These are phyloP conservation scores for Aeoliscus strigatus DNA, from an alignment of 2,797 vertebrate genomes.

Conservation along the genomic window DNA sequence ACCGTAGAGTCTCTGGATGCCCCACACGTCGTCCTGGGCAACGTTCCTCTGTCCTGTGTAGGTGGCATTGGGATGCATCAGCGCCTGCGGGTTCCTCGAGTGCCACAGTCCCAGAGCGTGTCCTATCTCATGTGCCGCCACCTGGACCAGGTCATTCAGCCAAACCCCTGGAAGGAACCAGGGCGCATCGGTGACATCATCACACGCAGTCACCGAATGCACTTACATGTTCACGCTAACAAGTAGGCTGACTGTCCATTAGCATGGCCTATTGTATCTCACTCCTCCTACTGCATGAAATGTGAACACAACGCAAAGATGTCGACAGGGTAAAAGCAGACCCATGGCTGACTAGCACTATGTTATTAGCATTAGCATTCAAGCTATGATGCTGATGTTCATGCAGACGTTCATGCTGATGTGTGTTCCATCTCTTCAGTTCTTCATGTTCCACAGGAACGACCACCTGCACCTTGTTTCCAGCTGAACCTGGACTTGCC, in stretches of 20 bases:
- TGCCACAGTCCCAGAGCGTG: slow-evolving; percentile 84
- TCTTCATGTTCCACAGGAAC: too few species aligned
- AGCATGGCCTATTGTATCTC: too few species aligned
- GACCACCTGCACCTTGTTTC: slow-evolving; percentile 76
- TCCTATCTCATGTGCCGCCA: slow-evolving; percentile 82
- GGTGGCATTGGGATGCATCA: slow-evolving; percentile 85
- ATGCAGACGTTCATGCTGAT: too few species aligned
- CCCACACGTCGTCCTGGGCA: slow-evolving; percentile 79
- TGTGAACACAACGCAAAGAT: too few species aligned
- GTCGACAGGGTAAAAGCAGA: too few species aligned
- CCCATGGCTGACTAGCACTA: too few species aligned
- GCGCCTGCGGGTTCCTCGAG: slow-evolving; percentile 70
- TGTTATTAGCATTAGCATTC: too few species aligned
- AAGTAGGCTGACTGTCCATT: too few species aligned
- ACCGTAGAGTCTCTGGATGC: slow-evolving; percentile 82
- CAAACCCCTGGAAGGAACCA: slow-evolving; percentile 71
- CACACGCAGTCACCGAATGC: not conserved
- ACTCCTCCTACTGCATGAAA: too few species aligned
- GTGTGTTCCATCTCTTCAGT: too few species aligned
- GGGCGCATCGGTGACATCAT: not conserved
- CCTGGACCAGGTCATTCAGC: slow-evolving; percentile 84
- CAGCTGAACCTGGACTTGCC: slow-evolving; percentile 84
- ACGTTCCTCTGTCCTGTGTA: slow-evolving; percentile 77
- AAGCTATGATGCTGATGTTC: too few species aligned
- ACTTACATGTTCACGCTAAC: too few species aligned